Percentiles rank a stretch among this genome's conserved stretches.
phyloP scores from a whole-genome alignment of 2,797 vertebrate genomes.

The Dermochelys coriacea region DNA sequence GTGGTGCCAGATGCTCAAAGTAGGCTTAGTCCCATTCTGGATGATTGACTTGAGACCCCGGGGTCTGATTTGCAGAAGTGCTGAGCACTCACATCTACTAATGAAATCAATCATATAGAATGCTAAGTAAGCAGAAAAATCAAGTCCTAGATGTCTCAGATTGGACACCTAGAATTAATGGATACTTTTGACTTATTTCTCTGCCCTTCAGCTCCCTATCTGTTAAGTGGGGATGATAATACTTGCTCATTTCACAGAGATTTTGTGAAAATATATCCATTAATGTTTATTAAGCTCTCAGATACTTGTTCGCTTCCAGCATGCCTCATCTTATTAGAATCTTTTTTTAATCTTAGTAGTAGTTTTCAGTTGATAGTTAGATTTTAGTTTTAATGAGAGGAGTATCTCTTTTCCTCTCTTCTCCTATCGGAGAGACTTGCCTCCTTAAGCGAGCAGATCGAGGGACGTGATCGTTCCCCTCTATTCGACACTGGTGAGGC shows the following conservation, averaged over 20 bases:
- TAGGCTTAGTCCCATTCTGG: not conserved
- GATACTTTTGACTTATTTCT: slow-evolving; percentile 1
- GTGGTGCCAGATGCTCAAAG: not conserved
- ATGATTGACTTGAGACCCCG: not conserved
- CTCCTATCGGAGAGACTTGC: not conserved
- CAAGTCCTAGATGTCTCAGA: not conserved
- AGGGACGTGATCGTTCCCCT: too few relatives aligned
- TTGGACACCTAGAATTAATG: not conserved
- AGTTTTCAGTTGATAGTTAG: not conserved
- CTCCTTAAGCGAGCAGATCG: too few relatives aligned
- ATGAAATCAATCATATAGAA: not conserved
- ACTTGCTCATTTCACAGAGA: not conserved
- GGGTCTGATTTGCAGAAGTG: not conserved
- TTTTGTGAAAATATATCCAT: slow-evolving; percentile 12
- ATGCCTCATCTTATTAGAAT: not conserved
- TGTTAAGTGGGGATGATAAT: slow-evolving; percentile 30
- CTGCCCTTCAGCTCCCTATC: not conserved
- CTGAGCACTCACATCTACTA: not conserved
- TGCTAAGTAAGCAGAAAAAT: not conserved
- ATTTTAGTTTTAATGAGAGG: not conserved
- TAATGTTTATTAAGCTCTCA: slow-evolving; percentile 31
- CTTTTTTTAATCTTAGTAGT: not conserved
- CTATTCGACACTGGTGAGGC: too few relatives aligned
- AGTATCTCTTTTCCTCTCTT: not conserved
- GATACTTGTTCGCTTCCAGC: not conserved